Evolutionary conservation across 2,888 invertebrate species (phyloP), one percentile per base, ranked within the genome.

Genomic region (Temnothorax unifasciatus): DNA sequence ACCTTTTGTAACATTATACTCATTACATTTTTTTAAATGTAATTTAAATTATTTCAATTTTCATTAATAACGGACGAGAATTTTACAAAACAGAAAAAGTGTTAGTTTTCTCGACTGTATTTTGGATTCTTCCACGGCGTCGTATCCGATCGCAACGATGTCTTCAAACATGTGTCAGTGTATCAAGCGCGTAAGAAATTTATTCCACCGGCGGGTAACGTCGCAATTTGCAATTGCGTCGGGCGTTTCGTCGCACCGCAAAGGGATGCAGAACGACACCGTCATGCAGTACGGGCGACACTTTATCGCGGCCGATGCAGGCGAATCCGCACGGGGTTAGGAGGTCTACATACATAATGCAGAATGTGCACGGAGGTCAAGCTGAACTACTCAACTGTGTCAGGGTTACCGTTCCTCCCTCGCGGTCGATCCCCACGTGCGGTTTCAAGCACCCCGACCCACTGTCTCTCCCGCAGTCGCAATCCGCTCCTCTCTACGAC

Each of bases 261-360:
- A 50, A 68, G 54, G 68, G 29, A 77, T 44, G 79, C 71, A 21
- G 59, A 57, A 79, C 71, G 71, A 34, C 71, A 41, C n/a, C 52
- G 77, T 77, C 77, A 79, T 57, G 71, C 79, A 57, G 25, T 21
- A 18, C 59, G 47, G 57, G 47, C 79, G 73, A 73, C 73, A 71
- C 47, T 59, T 75, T 64, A 71, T 76, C 64, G 76, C 77, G 82
- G 82, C 66, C 82, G 59, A 57, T 76, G 76, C 85, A 50, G 63
- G 79, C 83, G 71, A 88, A 82, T 84, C 86, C 81, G 71, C 84
- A 86, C 82, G 88, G 87, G 89, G 89, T 91, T 91, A 90, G 91
- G 89, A 91, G 92, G 93, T 91, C 92, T 90, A 89, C 89, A 92
- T 93, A 91, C 92, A 93, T 93, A 92, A 93, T 93, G 92, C 90